Base-by-base conservation (phyloP, 2,797 vertebrate genomes). In the Lepidocolaptes lacrymiger region DNA sequence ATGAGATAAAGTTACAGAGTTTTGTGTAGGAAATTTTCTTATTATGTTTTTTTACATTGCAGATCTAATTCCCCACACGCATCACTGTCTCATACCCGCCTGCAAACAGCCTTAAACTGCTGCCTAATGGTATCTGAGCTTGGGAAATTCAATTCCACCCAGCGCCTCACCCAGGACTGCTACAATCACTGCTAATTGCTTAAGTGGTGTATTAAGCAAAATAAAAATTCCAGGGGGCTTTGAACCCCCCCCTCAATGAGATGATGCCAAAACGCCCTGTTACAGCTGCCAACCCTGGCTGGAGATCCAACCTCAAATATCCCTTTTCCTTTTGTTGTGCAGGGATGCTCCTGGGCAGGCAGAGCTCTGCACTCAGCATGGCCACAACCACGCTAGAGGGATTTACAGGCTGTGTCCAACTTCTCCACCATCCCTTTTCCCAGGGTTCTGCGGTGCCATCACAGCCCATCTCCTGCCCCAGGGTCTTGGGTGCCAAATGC, bases 151-250 rank as follows among this genome's bases (percentile, higher is more conserved):
- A 90, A 64, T 91, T 97, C 88, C 82, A 81, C 79, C 59, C 89
- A 80, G 76, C 12, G 37, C 64, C 85, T 87, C 66, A 34, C 48
- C 83, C 61, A 85, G 91, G 54, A 78, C 89, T 52, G 58, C 87
- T 76, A 85, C 71, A 91, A 72, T 96, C n/a, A 7, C 44, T 82
- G 93, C 91, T 93, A 94, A 96, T 92, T 89, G 82, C 91, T 94
- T 92, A 87, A 96, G 86, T 68, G 72, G 82, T 69, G 54, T 86
- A 95, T 93, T 95, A 88, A 93, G 82, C 83, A 93, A 95, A 95
- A 94, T 78, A 76, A 93, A 88, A 91, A 94, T 90, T 92, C 92
- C 72, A 59, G 88, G 49, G 80, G 87, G 90, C 87, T 92, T 89
- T 85, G 59, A 88, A 18, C 6, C 5, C 14, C 23, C 23, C 12